A percentile compares a stretch with the other conserved stretches of the same genome.
Conservation (phyloP, 2,113 vertebrate species). For the Urocynchramus pylzowi region DNA sequence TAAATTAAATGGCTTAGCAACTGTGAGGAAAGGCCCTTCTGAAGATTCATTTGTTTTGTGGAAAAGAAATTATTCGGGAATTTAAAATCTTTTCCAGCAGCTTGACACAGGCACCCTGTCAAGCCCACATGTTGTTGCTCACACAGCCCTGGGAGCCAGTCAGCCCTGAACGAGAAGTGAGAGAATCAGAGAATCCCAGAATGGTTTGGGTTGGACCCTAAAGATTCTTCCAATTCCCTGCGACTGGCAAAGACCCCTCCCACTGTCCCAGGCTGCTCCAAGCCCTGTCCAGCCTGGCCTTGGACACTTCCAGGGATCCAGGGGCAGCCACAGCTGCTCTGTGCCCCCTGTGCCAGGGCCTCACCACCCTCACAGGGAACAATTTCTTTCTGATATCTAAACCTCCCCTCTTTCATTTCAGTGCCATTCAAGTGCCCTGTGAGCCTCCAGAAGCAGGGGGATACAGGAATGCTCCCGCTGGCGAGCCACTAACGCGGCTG, state of each 20-base stretch:
- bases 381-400: not conserved
- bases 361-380: rapidly evolving
- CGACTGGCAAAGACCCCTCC: rapidly evolving
- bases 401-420: not conserved
- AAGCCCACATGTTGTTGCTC: slow-evolving; percentile 10
- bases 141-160: not conserved
- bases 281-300: rapidly evolving
- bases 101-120: not conserved
- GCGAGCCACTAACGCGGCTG: rapidly evolving
- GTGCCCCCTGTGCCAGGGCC: not conserved
- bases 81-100: slow-evolving; percentile 41
- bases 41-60: slow-evolving; percentile 53
- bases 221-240: not conserved
- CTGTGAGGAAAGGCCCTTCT: slow-evolving; percentile 46
- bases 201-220: not conserved
- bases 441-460: not conserved
- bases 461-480: rapidly evolving
- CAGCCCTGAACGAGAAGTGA: not conserved
- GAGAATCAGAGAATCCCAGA: not conserved
- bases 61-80: slow-evolving; percentile 58
- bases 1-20: slow-evolving; percentile 70
- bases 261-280: rapidly evolving
- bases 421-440: rapidly evolving
- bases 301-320: not conserved
- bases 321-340: not conserved